Evolutionary conservation across 2,113 vertebrate genomes (phyloP).

Genomic region (Gopherus flavomarginatus): DNA sequence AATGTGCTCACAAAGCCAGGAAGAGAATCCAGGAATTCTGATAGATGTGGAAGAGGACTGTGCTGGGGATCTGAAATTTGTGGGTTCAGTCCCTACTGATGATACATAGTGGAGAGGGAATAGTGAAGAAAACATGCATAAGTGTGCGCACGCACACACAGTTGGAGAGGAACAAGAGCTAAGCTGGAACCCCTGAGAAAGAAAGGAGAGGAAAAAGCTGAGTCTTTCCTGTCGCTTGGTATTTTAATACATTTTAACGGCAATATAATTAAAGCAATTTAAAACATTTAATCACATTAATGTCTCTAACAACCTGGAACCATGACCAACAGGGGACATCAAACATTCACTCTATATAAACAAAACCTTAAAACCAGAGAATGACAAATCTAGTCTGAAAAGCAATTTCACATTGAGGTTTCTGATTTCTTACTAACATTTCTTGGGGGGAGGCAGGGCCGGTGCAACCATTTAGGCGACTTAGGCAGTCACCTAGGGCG

Average conservation of each 20-base stretch:
- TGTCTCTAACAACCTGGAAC: background rate
- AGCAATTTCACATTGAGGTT: background rate
- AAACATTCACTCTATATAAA: background rate
- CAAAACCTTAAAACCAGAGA: background rate
- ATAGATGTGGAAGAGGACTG: background rate
- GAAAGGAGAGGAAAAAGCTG: conserved; percentile 30
- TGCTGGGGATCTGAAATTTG: background rate
- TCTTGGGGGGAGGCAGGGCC: background rate
- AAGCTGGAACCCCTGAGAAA: conserved; percentile 39
- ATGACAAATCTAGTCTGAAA: background rate
- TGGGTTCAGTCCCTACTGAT: background rate
- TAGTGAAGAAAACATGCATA: background rate
- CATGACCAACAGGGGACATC: background rate
- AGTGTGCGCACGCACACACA: conserved; percentile 18
- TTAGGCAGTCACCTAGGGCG: no score
- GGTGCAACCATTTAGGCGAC: no score
- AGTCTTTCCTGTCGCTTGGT: background rate
- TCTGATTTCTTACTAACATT: background rate
- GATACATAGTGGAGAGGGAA: background rate
- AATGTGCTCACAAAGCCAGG: background rate
- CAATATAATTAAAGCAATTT: background rate
- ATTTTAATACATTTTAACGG: conserved; percentile 1
- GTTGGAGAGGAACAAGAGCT: conserved; percentile 52
- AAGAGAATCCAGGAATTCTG: background rate
- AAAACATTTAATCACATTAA: background rate